phyloP scores from a whole-genome alignment of 1,140 invertebrate genomes.

The Atta cephalotes region DNA sequence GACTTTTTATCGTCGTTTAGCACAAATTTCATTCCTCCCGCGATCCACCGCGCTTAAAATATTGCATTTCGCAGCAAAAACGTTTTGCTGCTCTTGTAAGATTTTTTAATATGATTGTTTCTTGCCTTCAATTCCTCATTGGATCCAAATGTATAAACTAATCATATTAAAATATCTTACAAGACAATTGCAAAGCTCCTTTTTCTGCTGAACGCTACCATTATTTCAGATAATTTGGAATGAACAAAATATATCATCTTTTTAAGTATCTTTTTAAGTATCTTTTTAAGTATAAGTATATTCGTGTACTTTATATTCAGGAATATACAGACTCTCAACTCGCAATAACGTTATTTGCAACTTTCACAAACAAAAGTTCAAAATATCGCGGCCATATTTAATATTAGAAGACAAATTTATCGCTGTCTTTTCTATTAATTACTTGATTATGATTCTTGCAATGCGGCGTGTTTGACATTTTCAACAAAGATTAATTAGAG shows the following conservation, averaged over 20 bases:
- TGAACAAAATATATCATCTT: background rate
- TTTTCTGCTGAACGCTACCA: too few species aligned
- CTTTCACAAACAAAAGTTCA: background rate
- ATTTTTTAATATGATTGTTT: too few species aligned
- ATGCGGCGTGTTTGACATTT: background rate
- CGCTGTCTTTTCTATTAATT: background rate
- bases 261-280: background rate
- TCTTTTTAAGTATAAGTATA: background rate
- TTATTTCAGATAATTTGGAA: background rate
- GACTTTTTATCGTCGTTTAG: conserved; percentile 19
- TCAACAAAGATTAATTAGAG: background rate
- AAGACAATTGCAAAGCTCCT: too few species aligned
- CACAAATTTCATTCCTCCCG: conserved; percentile 22
- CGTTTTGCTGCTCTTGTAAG: too few species aligned
- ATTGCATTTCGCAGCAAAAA: too few species aligned
- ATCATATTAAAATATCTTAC: too few species aligned
- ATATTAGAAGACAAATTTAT: background rate
- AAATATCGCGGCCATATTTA: background rate
- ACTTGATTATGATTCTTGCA: background rate
- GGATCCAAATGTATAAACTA: too few species aligned
- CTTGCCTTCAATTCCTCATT: too few species aligned
- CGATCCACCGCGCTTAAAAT: background rate
- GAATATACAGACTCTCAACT: background rate
- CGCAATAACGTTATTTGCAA: background rate
- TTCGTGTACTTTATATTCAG: background rate